Percentiles rank a stretch among this genome's conserved stretches.
Conservation (phyloP, 2,113 vertebrate genomes). For the Zapornia atra region DNA sequence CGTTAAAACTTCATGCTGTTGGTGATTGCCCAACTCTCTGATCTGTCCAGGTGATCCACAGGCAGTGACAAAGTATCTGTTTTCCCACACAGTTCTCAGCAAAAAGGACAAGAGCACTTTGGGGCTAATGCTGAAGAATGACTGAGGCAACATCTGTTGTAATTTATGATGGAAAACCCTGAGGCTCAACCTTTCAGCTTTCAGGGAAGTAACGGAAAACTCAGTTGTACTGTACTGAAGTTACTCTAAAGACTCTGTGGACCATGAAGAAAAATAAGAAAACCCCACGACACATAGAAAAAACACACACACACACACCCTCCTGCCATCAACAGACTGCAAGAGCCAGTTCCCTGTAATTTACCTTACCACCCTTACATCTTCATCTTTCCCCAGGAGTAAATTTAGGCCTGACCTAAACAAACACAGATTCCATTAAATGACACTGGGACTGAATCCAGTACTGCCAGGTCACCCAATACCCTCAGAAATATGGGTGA, state of each 20-base stretch:
- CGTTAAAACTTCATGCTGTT: too few relatives aligned
- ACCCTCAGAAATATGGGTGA: conserved; percentile 14
- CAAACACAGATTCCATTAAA: conserved; percentile 25
- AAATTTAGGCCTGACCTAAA: conserved; percentile 45
- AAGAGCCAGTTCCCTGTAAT: neutral
- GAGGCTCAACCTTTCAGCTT: neutral
- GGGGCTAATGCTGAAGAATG: neutral
- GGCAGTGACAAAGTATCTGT: neutral
- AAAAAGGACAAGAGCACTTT: neutral
- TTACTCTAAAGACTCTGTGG: neutral
- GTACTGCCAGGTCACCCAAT: neutral
- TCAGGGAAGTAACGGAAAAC: neutral
- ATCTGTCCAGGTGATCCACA: neutral
- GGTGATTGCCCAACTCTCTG: too few relatives aligned
- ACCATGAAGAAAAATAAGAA: neutral
- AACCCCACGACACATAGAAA: neutral
- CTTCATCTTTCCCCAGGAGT: neutral
- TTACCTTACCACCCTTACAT: neutral
- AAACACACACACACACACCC: neutral
- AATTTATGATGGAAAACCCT: neutral
- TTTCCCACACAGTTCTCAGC: neutral
- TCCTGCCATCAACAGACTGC: neutral
- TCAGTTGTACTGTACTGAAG: neutral
- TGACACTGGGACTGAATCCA: conserved; percentile 4
- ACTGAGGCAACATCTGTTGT: neutral